A percentile compares a stretch with the other conserved stretches of the same genome.
phyloP scores from a whole-genome alignment of 2,797 vertebrate genomes.

The Eospalax fontanierii region DNA sequence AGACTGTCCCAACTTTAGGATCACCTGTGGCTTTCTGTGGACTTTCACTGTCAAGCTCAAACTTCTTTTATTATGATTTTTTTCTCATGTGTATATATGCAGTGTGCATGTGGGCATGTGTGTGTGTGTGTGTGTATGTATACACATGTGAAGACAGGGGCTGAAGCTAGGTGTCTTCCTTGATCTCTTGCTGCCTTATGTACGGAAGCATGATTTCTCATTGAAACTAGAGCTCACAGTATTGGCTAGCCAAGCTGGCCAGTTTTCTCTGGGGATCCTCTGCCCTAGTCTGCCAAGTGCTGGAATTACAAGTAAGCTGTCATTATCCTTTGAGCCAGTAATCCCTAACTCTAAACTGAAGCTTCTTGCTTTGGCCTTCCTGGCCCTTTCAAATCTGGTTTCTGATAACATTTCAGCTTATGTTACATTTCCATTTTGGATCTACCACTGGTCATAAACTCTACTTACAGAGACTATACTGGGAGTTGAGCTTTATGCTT shows the following conservation, averaged over 20 bases:
- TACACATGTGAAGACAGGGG: not conserved
- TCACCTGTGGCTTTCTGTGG: not conserved
- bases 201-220: not conserved
- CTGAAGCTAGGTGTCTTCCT: not conserved
- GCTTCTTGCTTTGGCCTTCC: not conserved
- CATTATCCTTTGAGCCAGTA: not conserved
- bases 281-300: not conserved
- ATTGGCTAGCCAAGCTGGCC: not conserved
- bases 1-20: not conserved
- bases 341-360: not conserved
- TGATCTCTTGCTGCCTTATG: not conserved
- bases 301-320: not conserved
- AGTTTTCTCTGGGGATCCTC: not conserved
- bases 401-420: not conserved
- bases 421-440: not conserved
- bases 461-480: not conserved
- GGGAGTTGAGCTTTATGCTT: not conserved
- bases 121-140: no score
- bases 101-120: no score
- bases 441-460: not conserved
- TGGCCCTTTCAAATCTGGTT: not conserved
- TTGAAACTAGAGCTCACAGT: not conserved
- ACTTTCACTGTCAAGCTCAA: not conserved
- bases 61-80: not conserved
- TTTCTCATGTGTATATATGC: no score